Percentiles rank a stretch among this genome's conserved stretches.
phyloP scores from a whole-genome alignment of 1,140 invertebrate genomes.

The Ctenoplectra terminalis region DNA sequence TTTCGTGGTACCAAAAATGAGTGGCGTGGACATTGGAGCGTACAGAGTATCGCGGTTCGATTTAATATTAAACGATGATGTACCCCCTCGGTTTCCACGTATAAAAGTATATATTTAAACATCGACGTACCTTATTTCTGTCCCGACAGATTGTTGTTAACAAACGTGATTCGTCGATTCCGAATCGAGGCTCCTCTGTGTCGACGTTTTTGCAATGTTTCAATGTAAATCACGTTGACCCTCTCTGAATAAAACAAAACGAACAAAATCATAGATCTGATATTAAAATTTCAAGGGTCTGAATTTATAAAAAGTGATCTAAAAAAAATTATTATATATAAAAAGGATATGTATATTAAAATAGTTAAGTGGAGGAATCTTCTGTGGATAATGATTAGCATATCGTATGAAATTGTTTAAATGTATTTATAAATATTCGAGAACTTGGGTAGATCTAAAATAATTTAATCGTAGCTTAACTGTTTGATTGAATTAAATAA shows the following conservation, averaged over 20 bases:
- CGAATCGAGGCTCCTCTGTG: not conserved
- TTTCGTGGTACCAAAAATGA: slow-evolving; percentile 15
- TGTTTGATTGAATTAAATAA: too few species aligned
- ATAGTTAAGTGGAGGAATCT: too few species aligned
- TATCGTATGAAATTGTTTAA: too few species aligned
- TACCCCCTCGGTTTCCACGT: slow-evolving; percentile 51
- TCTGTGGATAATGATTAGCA: too few species aligned
- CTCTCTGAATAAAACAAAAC: not conserved
- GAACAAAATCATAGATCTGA: not conserved
- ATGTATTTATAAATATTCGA: too few species aligned
- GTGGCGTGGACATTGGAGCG: not conserved
- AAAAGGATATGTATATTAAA: too few species aligned
- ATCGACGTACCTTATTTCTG: slow-evolving; percentile 39
- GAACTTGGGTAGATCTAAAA: too few species aligned
- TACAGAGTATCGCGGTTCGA: slow-evolving; percentile 24
- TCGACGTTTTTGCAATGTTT: slow-evolving; percentile 3
- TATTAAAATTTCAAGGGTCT: too few species aligned
- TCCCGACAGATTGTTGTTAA: slow-evolving; percentile 55
- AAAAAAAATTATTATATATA: too few species aligned
- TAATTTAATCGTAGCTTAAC: too few species aligned
- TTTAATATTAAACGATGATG: slow-evolving; percentile 54
- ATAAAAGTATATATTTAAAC: slow-evolving; percentile 55
- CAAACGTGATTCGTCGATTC: slow-evolving; percentile 4
- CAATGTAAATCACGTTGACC: not conserved
- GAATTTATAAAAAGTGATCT: too few species aligned